Evolutionary conservation across 1,140 invertebrate species (phyloP).

Genomic region (Sinonovacula constricta): DNA sequence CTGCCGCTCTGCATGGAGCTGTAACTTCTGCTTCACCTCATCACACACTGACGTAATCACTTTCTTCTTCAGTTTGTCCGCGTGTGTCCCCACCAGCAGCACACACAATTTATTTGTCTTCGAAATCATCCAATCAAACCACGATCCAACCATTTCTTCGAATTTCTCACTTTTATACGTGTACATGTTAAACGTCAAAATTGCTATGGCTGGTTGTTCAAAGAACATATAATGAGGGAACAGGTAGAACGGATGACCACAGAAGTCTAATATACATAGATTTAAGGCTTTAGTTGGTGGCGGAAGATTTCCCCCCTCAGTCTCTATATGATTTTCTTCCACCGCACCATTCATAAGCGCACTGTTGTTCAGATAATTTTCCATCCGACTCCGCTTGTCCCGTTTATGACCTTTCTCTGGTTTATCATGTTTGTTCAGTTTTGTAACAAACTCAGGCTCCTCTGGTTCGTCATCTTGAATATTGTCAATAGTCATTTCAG

Average conservation of each 20-base stretch:
- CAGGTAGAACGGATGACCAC: slow-evolving; percentile 72
- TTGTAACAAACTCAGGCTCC: slow-evolving; percentile 51
- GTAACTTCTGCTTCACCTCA: slow-evolving; percentile 57
- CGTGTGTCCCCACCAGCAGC: slow-evolving; percentile 72
- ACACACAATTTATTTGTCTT: slow-evolving; percentile 72
- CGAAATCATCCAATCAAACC: slow-evolving; percentile 76
- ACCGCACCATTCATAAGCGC: not conserved
- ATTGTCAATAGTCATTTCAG: slow-evolving; percentile 66
- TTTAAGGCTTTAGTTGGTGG: slow-evolving; percentile 50
- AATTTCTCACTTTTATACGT: slow-evolving; percentile 67
- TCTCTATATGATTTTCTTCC: not conserved
- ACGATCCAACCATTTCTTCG: slow-evolving; percentile 68
- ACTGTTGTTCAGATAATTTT: too few relatives aligned
- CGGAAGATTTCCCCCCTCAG: not conserved
- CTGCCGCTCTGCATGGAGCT: slow-evolving; percentile 51
- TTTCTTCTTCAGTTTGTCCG: slow-evolving; percentile 61
- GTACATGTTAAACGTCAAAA: slow-evolving; percentile 75
- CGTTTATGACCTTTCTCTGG: slow-evolving; percentile 42
- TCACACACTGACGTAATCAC: slow-evolving; percentile 59
- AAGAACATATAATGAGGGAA: slow-evolving; percentile 73
- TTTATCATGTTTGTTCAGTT: slow-evolving; percentile 53
- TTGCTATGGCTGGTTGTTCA: slow-evolving; percentile 69
- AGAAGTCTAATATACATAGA: slow-evolving; percentile 74
- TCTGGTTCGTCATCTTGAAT: slow-evolving; percentile 57
- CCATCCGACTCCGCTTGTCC: too few relatives aligned